Conservation (phyloP, 2,888 invertebrate species). For the Noctua comes region DNA sequence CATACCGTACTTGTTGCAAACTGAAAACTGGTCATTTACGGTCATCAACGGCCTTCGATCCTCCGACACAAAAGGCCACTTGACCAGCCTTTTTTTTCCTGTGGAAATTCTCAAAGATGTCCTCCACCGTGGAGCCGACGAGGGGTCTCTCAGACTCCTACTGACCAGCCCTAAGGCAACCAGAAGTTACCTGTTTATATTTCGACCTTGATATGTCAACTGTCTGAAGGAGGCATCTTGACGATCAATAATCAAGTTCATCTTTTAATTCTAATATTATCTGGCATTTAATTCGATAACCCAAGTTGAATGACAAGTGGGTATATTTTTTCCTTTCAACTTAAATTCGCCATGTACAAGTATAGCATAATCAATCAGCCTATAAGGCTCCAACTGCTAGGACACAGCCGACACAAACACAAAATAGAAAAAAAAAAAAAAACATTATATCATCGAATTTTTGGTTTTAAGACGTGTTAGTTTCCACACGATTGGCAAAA, state of each 20-base stretch:
- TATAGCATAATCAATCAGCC: not conserved
- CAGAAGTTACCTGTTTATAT: not conserved
- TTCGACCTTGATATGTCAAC: not conserved
- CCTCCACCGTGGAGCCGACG: not conserved
- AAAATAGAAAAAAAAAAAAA: too few species aligned
- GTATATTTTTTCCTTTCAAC: too few species aligned
- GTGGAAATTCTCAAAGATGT: not conserved
- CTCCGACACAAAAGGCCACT: not conserved
- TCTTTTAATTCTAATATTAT: not conserved
- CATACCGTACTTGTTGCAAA: not conserved
- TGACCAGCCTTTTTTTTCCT: not conserved
- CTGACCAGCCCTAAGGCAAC: not conserved
- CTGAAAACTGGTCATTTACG: not conserved
- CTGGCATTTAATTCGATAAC: not conserved
- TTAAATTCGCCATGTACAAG: too few species aligned
- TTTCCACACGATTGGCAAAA: not conserved
- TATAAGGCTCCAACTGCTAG: not conserved
- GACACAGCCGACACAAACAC: not conserved
- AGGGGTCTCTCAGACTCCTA: not conserved
- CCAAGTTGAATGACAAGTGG: too few species aligned
- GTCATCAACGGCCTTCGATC: not conserved
- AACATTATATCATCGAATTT: not conserved
- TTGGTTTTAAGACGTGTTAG: not conserved
- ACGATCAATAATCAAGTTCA: not conserved
- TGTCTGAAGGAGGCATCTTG: not conserved